phyloP scores from a whole-genome alignment of 2,797 vertebrate species.

The Margarornis squamiger region DNA sequence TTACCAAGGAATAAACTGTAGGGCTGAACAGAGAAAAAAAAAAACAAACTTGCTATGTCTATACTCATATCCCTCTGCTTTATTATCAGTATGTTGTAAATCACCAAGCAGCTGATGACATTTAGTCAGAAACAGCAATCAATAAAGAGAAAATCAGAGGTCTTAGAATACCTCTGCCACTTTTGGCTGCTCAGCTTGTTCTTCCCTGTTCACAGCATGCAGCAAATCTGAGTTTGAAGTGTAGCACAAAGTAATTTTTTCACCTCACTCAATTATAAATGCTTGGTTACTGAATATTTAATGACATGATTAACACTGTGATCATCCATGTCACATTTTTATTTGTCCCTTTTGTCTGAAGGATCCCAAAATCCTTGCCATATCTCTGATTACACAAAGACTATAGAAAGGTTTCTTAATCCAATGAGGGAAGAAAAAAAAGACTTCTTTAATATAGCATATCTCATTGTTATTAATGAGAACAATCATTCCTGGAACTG shows the following conservation, averaged over 20 bases:
- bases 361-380: neutral
- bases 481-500: slow-evolving; percentile 4
- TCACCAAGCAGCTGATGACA: slow-evolving; percentile 45
- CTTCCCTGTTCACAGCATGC: neutral
- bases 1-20: slow-evolving; percentile 41
- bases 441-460: neutral
- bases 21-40: neutral
- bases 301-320: neutral
- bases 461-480: slow-evolving; percentile 37
- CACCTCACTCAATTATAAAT: neutral
- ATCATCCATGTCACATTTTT: neutral
- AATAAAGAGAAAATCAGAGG: slow-evolving; percentile 3
- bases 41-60: neutral
- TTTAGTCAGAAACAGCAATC: slow-evolving; percentile 51
- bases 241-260: neutral
- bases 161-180: neutral
- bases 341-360: slow-evolving; percentile 18
- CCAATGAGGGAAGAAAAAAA: neutral
- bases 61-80: slow-evolving; percentile 29
- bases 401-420: neutral
- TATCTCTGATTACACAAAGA: neutral
- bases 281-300: slow-evolving; percentile 1
- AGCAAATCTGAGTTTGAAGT: slow-evolving; percentile 17
- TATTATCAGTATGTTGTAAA: slow-evolving; percentile 60
- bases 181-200: slow-evolving; percentile 4